Conservation (phyloP, 1,140 invertebrate species). For the Heliconius eleuchia region DNA sequence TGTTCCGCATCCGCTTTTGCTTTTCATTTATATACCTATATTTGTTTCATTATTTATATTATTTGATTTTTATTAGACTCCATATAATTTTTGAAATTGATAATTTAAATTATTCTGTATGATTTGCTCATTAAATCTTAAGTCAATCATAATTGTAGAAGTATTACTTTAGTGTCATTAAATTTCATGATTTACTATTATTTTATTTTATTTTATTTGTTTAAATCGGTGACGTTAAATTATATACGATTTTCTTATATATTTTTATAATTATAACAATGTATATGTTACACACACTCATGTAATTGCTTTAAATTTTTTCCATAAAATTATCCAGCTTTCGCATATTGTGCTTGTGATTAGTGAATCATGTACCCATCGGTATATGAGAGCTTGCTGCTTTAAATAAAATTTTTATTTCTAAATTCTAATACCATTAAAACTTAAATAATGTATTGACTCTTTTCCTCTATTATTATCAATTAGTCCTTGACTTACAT, state of each 20-base stretch:
- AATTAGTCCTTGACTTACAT: background rate
- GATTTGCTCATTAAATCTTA: background rate
- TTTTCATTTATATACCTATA: slow-evolving; percentile 28
- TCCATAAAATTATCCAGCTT: background rate
- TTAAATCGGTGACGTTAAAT: background rate
- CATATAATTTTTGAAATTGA: background rate
- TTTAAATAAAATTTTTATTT: background rate
- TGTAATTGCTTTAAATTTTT: background rate
- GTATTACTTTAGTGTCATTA: background rate
- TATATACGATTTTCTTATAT: background rate
- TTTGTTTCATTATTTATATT: background rate
- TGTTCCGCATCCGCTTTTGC: slow-evolving; percentile 8
- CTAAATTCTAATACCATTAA: background rate
- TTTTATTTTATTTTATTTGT: background rate
- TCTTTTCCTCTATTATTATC: background rate
- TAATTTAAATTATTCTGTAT: background rate
- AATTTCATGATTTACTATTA: background rate
- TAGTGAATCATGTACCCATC: background rate
- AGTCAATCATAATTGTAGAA: too few species aligned
- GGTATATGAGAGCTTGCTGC: background rate
- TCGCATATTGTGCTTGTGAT: background rate
- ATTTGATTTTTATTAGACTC: background rate
- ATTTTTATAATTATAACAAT: background rate
- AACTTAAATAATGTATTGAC: background rate
- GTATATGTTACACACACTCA: background rate